These are phyloP conservation scores for Menura novaehollandiae DNA, from an alignment of 2,113 vertebrate genomes.

Conservation along the genomic window DNA sequence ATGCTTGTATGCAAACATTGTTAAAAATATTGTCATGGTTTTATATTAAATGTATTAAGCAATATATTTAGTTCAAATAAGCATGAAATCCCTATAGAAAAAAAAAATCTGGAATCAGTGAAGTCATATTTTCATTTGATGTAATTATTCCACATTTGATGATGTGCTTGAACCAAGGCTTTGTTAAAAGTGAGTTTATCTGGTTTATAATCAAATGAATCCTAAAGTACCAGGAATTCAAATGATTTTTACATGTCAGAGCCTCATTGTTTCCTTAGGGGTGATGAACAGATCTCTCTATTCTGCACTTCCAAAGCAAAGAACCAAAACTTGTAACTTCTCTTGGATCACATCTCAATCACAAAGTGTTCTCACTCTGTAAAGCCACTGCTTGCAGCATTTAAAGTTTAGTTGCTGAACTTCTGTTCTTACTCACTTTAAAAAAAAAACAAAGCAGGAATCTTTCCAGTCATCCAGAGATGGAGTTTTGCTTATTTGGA, in stretches of 20 bases:
- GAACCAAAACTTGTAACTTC: not conserved
- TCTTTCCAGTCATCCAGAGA: not conserved
- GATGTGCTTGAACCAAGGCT: not conserved
- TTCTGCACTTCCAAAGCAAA: not conserved
- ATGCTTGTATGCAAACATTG: not conserved
- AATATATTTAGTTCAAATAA: not conserved
- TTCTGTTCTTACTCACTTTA: not conserved
- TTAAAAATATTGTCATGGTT: not conserved
- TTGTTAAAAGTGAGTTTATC: not conserved
- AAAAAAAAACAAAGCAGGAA: not conserved
- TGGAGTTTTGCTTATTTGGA: constrained; percentile 12
- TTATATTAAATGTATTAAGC: not conserved
- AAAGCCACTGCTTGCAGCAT: not conserved
- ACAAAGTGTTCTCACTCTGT: not conserved
- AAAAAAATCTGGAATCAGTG: not conserved
- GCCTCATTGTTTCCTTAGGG: not conserved
- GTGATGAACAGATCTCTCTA: not conserved
- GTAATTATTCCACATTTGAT: not conserved
- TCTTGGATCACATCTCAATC: not conserved
- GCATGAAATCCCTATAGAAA: not conserved
- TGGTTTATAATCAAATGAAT: not conserved
- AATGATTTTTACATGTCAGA: not conserved
- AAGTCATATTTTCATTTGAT: not conserved
- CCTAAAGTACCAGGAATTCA: not conserved
- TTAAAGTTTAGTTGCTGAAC: not conserved